Evolutionary conservation across 2,888 invertebrate genomes (phyloP).

Genomic region (Slavum lentiscoides): DNA sequence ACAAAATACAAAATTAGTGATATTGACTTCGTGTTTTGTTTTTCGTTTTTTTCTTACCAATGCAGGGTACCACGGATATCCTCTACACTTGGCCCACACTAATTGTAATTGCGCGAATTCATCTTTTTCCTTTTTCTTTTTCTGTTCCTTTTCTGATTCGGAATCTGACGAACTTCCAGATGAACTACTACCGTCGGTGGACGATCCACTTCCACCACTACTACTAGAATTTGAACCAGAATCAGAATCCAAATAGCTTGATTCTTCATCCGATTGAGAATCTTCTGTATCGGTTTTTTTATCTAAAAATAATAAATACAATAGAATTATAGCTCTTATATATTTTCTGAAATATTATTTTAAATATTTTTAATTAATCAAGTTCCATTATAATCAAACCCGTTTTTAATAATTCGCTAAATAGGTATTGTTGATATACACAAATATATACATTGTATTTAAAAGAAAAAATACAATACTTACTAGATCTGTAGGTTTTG

Average conservation of each 20-base stretch:
- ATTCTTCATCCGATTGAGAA: conserved; percentile 53
- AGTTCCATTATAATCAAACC: too few species aligned
- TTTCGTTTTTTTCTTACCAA: conserved; percentile 62
- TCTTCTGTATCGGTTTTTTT: conserved; percentile 56
- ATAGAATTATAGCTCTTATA: background rate
- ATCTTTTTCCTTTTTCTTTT: conserved; percentile 56
- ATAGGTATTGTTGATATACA: too few species aligned
- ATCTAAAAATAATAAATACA: conserved; percentile 52
- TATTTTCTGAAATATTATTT: too few species aligned
- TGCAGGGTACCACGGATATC: conserved; percentile 97
- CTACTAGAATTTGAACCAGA: conserved; percentile 29
- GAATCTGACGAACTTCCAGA: conserved; percentile 44
- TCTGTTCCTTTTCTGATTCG: conserved; percentile 43
- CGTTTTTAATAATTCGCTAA: too few species aligned
- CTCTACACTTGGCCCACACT: conserved; percentile 96
- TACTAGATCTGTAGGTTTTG: conserved; percentile 48
- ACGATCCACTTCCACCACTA: conserved; percentile 25
- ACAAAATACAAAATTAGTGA: background rate
- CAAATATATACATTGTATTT: too few species aligned
- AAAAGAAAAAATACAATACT: background rate
- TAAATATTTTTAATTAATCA: too few species aligned
- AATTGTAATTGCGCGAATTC: conserved; percentile 73
- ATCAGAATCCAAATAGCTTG: conserved; percentile 42
- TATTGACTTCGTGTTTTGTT: background rate
- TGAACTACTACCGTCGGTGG: conserved; percentile 39